phyloP scores from a whole-genome alignment of 2,888 invertebrate genomes.

The Alloscopus bannaensis region DNA sequence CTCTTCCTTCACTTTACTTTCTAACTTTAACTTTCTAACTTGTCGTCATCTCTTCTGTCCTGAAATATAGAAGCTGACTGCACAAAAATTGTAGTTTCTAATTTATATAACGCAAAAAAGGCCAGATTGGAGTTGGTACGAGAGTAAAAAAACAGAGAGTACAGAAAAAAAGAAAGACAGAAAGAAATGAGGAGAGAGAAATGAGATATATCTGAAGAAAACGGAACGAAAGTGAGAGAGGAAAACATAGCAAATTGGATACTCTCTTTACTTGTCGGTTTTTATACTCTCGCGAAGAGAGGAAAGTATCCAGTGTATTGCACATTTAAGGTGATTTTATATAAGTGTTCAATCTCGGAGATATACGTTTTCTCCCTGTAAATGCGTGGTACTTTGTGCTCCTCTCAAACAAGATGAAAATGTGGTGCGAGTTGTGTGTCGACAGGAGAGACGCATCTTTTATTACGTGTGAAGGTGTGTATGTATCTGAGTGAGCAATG shows the following conservation, averaged over 20 bases:
- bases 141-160: slow-evolving; percentile 9
- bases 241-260: slow-evolving; percentile 45
- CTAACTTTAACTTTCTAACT: slow-evolving; percentile 70
- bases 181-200: slow-evolving; percentile 10
- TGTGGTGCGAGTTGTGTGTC: neutral
- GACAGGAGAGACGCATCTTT: too few relatives aligned
- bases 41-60: slow-evolving; percentile 64
- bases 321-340: too few relatives aligned
- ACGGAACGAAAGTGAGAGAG: neutral
- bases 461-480: neutral
- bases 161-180: neutral
- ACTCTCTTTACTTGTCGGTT: slow-evolving; percentile 42
- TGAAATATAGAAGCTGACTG: slow-evolving; percentile 68
- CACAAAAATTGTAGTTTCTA: slow-evolving; percentile 63
- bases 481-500: slow-evolving; percentile 8
- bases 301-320: too few relatives aligned
- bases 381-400: too few relatives aligned
- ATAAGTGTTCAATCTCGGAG: too few relatives aligned
- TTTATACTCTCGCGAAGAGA: neutral
- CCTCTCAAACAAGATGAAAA: slow-evolving; percentile 8
- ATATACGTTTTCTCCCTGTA: too few relatives aligned
- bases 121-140: slow-evolving; percentile 51
- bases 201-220: slow-evolving; percentile 31
- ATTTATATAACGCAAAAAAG: slow-evolving; percentile 56
- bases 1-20: slow-evolving; percentile 69